Evolutionary conservation across 1,140 invertebrate genomes (phyloP), one percentile per base, ranked within the genome.

Genomic region (Drosophila chauvacae): DNA sequence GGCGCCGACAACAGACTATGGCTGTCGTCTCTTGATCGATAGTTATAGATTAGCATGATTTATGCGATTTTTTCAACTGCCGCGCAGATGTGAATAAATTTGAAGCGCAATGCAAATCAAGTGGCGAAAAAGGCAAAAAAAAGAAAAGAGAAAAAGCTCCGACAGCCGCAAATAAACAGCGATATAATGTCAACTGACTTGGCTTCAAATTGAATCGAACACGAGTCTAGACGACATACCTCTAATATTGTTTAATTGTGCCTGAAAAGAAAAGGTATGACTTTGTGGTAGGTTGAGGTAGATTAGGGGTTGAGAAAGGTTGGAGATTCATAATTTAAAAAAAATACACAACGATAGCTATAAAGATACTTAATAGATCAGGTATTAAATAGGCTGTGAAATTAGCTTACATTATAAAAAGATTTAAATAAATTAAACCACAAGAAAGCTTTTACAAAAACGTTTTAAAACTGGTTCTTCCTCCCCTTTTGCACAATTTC

Each of bases 41-140:
- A 84, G 81, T 84, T 84, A 84, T 85, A 84, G 81, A 84, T 84
- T 85, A 85, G 77, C 81, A 68, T 84, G 81, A 84, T 84, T 84
- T 84, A 84, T 84, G 81, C 82, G 70, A 47, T 39, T 71, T 71
- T 57, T 35, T 60, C 62, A 58, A 61, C 78, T 30, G 66, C 47
- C 53, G 44, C 63, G 23, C 56, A 64, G 80, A 81, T 81, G 78
- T 81, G 80, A 81, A 81, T 77, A 81, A 42, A 65, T 81, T 80
- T 80, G 47, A 65, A 65, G 76, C 80, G 70, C 57, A 84, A 77
- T 83, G 81, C 81, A 83, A 84, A 83, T 84, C 80, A 80, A 74
- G 70, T 83, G 64, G 80, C 80, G 59, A 64, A 63, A 59, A 63
- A 59, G 41, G 45, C 10, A 47, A 55, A 50, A 47, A 26, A 18